These are phyloP conservation scores for Gymnocypris eckloni DNA, from an alignment of 2,797 vertebrate genomes.

Conservation along the genomic window DNA sequence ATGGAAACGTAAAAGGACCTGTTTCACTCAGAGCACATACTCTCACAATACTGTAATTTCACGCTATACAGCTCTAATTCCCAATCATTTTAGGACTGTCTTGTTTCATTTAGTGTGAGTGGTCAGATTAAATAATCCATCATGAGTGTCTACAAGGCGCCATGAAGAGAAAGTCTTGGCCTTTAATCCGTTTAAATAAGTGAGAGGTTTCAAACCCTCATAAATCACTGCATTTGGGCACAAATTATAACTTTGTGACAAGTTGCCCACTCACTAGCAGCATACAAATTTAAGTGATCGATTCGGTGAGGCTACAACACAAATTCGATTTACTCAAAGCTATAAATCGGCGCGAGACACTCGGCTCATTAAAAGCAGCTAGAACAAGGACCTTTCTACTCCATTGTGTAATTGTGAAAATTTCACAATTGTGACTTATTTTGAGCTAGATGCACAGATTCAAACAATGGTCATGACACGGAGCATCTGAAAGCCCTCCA, in stretches of 20 bases:
- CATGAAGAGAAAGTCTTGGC: background rate
- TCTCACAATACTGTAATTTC: slow-evolving; percentile 71
- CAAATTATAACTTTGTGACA: slow-evolving; percentile 37
- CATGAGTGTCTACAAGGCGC: slow-evolving; percentile 52
- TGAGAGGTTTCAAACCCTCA: slow-evolving; percentile 12
- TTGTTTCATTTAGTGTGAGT: slow-evolving; percentile 65
- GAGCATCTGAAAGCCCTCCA: slow-evolving; percentile 40
- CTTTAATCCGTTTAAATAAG: slow-evolving; percentile 47
- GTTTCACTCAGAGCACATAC: slow-evolving; percentile 61
- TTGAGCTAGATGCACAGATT: background rate
- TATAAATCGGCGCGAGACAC: background rate
- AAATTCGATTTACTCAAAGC: slow-evolving; percentile 27
- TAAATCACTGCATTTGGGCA: slow-evolving; percentile 25
- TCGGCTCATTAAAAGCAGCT: background rate
- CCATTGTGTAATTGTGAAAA: no score
- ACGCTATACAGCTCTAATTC: slow-evolving; percentile 65
- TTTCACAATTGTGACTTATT: background rate
- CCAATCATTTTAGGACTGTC: slow-evolving; percentile 53
- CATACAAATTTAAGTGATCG: slow-evolving; percentile 35
- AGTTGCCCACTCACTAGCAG: slow-evolving; percentile 14
- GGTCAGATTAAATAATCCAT: slow-evolving; percentile 60
- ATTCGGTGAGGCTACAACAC: background rate
- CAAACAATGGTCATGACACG: background rate
- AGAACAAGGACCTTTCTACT: background rate
- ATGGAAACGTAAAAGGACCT: slow-evolving; percentile 64